Conservation (phyloP, 2,888 invertebrate genomes). For the Autographa gamma region DNA sequence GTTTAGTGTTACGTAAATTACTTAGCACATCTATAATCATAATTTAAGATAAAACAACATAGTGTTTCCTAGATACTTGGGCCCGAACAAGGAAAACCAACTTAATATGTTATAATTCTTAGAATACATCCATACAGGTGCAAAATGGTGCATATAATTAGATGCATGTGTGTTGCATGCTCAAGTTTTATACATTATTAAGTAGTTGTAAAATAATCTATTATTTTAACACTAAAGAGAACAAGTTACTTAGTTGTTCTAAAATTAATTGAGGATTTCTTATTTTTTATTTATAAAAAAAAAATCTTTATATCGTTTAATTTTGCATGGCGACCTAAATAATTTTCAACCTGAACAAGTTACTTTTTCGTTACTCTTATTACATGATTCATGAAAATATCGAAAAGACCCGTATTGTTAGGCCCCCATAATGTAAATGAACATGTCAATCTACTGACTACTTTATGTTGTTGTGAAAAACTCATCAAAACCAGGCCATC, state of each 20-base stretch:
- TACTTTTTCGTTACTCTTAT: conserved; percentile 10
- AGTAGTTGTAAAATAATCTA: too few species aligned
- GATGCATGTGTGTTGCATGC: conserved; percentile 6
- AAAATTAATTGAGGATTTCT: too few species aligned
- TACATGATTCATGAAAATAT: conserved; percentile 17
- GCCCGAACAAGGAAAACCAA: conserved; percentile 29
- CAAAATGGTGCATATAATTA: conserved; percentile 24
- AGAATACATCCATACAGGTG: conserved; percentile 23
- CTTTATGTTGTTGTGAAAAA: conserved; percentile 52
- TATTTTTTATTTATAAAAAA: too few species aligned
- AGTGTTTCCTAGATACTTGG: not conserved
- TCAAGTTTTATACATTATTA: too few species aligned
- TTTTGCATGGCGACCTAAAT: too few species aligned
- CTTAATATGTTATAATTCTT: conserved; percentile 23
- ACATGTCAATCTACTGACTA: conserved; percentile 25
- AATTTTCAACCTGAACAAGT: not conserved
- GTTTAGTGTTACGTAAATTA: not conserved
- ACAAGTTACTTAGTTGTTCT: too few species aligned
- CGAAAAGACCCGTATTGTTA: conserved; percentile 47
- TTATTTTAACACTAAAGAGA: too few species aligned
- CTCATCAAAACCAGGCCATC: conserved; percentile 50
- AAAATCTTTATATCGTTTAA: too few species aligned
- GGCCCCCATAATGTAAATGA: conserved; percentile 53
- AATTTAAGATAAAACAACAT: not conserved
- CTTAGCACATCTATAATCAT: not conserved